Evolutionary conservation across 2,888 invertebrate species (phyloP).

Genomic region (Tipula helvola): DNA sequence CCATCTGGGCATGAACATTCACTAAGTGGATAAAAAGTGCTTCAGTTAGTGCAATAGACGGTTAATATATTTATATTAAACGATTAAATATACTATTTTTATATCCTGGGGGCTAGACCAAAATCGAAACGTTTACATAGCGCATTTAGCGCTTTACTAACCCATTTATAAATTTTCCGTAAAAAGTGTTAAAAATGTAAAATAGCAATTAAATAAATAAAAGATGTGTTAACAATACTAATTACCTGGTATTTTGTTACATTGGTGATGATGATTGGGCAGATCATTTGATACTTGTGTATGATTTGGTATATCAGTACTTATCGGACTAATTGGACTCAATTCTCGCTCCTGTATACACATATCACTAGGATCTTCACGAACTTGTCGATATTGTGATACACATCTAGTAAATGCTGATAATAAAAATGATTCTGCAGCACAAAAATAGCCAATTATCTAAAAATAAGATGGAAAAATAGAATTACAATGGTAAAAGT

Average conservation of each 20-base stretch:
- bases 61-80: no score
- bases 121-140: no score
- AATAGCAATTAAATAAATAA: not conserved
- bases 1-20: no score
- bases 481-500: not conserved
- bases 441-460: conserved; percentile 50
- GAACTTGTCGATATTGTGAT: conserved; percentile 46
- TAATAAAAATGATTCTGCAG: conserved; percentile 44
- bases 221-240: not conserved
- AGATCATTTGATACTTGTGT: conserved; percentile 23
- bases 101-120: no score
- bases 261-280: conserved; percentile 31
- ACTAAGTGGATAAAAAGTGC: no score
- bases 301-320: conserved; percentile 33
- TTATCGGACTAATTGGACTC: conserved; percentile 38
- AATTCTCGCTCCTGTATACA: conserved; percentile 41
- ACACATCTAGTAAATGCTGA: conserved; percentile 45
- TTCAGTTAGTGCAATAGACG: no score
- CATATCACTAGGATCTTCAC: conserved; percentile 47
- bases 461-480: conserved; percentile 23
- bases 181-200: not conserved
- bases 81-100: no score
- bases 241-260: conserved; percentile 19
- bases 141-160: not conserved
- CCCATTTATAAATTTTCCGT: not conserved